These are phyloP conservation scores for Percina caprodes DNA, from an alignment of 2,113 vertebrate species.

Conservation along the genomic window DNA sequence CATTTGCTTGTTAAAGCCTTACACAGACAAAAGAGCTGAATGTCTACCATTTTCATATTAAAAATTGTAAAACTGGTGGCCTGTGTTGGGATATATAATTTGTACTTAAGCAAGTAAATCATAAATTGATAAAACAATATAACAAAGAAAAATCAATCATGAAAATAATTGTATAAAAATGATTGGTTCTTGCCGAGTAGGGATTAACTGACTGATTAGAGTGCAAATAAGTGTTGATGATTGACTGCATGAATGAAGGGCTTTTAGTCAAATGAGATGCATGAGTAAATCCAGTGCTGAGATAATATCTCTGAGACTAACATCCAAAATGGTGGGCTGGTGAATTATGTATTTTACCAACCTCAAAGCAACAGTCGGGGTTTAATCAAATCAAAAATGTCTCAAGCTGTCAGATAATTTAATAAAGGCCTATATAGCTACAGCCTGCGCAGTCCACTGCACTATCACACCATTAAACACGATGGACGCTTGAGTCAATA, in stretches of 20 bases:
- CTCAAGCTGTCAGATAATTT: slow-evolving; percentile 12
- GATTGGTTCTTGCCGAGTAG: not conserved
- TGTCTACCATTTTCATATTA: not conserved
- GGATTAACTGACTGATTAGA: slow-evolving; percentile 24
- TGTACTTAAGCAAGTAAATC: not conserved
- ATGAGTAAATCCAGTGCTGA: slow-evolving; percentile 12
- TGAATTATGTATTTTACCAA: slow-evolving; percentile 40
- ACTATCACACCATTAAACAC: slow-evolving; percentile 13
- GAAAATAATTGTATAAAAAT: not conserved
- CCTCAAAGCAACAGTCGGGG: not conserved
- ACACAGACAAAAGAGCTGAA: not conserved
- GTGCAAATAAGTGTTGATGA: slow-evolving; percentile 21
- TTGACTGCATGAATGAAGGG: slow-evolving; percentile 1
- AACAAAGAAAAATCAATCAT: not conserved
- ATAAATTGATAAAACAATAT: not conserved
- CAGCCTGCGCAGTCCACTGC: slow-evolving; percentile 19
- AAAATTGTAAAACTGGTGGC: not conserved
- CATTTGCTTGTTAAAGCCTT: not conserved
- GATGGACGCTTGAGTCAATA: not conserved
- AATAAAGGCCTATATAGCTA: slow-evolving; percentile 28
- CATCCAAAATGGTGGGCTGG: slow-evolving; percentile 63
- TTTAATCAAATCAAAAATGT: not conserved
- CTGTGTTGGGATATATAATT: too few species aligned
- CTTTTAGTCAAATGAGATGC: slow-evolving; percentile 16
- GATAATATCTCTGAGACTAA: slow-evolving; percentile 11